These are phyloP conservation scores for Stenopsyche tienmushanensis DNA, from an alignment of 1,140 invertebrate species.

Conservation along the genomic window DNA sequence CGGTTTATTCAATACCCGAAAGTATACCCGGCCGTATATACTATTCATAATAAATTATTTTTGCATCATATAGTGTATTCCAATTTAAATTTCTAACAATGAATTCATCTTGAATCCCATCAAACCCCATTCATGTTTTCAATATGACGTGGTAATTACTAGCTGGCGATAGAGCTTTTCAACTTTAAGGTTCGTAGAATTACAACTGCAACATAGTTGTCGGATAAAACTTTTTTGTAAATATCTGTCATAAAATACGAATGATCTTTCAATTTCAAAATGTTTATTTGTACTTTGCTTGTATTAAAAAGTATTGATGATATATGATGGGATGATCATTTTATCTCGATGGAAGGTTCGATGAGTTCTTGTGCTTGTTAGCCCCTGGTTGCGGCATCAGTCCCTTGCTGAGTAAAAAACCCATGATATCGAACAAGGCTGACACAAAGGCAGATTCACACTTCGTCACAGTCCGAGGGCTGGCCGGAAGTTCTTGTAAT, in stretches of 20 bases:
- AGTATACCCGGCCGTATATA: too few relatives aligned
- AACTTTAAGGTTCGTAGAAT: conserved; percentile 15
- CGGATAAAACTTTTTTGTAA: too few relatives aligned
- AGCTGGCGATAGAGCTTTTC: conserved; percentile 7
- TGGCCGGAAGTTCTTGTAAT: conserved; percentile 34
- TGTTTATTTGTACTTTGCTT: too few relatives aligned
- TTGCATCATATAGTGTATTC: too few relatives aligned
- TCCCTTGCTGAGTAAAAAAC: not conserved
- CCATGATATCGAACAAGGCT: not conserved
- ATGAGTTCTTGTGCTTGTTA: not conserved
- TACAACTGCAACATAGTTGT: too few relatives aligned
- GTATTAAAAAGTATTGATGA: too few relatives aligned
- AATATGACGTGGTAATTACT: conserved; percentile 24
- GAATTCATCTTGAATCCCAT: conserved; percentile 17
- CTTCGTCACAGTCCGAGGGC: conserved; percentile 33
- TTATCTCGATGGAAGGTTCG: too few relatives aligned
- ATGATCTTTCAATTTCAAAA: too few relatives aligned
- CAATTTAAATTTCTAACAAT: conserved; percentile 17
- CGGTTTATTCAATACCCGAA: too few relatives aligned
- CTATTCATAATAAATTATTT: too few relatives aligned
- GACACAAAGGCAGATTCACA: conserved; percentile 35
- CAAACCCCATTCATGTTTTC: conserved; percentile 10
- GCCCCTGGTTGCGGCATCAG: not conserved
- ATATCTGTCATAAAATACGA: too few relatives aligned
- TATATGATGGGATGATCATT: too few relatives aligned